Percentiles rank a stretch among this genome's conserved stretches.
phyloP scores from a whole-genome alignment of 2,113 vertebrate genomes.

The Strix aluco region DNA sequence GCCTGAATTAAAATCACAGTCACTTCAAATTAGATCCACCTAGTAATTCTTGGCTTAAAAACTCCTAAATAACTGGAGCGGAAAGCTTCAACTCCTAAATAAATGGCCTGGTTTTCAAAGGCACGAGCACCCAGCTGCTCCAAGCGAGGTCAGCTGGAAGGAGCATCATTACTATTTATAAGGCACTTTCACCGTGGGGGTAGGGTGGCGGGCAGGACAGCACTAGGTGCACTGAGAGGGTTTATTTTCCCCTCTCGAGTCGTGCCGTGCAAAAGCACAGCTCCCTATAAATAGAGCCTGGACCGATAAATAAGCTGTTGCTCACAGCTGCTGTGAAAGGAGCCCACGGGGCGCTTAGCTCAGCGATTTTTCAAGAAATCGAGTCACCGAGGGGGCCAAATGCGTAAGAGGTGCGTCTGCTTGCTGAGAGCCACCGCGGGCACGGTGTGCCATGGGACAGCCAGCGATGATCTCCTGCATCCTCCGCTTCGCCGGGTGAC shows the following conservation, averaged over 20 bases:
- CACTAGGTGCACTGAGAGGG: background rate
- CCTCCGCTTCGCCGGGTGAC: background rate
- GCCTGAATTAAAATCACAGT: constrained; percentile 32
- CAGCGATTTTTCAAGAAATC: background rate
- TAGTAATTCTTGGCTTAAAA: constrained; percentile 46
- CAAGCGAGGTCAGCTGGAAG: constrained; percentile 48
- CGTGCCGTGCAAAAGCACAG: background rate
- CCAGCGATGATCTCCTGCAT: background rate
- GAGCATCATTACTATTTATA: constrained; percentile 10
- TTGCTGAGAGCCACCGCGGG: background rate
- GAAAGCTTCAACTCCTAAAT: constrained; percentile 45
- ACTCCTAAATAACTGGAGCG: constrained; percentile 44
- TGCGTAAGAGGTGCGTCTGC: background rate
- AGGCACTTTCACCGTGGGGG: background rate
- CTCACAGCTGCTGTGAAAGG: background rate
- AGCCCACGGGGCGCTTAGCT: background rate
- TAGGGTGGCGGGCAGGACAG: background rate
- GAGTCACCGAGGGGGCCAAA: background rate
- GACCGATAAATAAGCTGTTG: background rate
- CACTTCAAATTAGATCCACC: constrained; percentile 57
- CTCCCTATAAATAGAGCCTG: background rate
- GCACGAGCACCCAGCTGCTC: constrained; percentile 39
- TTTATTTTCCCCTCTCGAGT: background rate
- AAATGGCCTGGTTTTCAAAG: constrained; percentile 51
- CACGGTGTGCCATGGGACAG: fast-evolving